Evolutionary conservation across 2,797 vertebrate genomes (phyloP).

Genomic region (Sebastes vulpes): DNA sequence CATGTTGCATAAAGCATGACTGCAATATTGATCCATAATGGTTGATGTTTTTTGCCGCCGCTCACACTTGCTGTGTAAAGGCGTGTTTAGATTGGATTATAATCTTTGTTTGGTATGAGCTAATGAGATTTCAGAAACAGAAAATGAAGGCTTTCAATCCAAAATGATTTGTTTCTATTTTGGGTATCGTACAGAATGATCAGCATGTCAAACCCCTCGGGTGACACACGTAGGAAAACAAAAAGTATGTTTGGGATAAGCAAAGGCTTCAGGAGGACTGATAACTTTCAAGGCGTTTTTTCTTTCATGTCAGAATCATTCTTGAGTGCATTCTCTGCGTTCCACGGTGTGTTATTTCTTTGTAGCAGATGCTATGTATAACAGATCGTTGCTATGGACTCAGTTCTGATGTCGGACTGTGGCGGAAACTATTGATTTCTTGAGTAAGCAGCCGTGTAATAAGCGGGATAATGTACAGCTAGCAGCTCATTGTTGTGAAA

Average conservation of each 20-base stretch:
- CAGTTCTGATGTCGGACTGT: too few relatives aligned
- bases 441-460: too few relatives aligned
- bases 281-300: not conserved
- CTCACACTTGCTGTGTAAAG: constrained; percentile 13
- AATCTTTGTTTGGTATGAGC: constrained; percentile 49
- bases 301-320: not conserved
- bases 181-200: constrained; percentile 6
- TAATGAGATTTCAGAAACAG: constrained; percentile 62
- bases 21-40: constrained; percentile 66
- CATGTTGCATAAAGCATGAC: constrained; percentile 68
- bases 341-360: too few relatives aligned
- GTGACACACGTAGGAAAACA: not conserved
- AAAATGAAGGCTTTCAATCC: constrained; percentile 43
- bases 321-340: not conserved
- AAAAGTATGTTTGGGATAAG: not conserved
- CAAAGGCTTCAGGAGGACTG: constrained; percentile 2
- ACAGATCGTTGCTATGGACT: too few relatives aligned
- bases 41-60: constrained; percentile 36
- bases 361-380: too few relatives aligned
- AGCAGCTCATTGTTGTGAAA: too few relatives aligned
- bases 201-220: not conserved
- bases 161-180: constrained; percentile 44
- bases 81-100: constrained; percentile 54
- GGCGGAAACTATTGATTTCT: too few relatives aligned
- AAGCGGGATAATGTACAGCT: too few relatives aligned